Evolutionary conservation across 37 sponge, comb jelly and placozoan species (phyloP), one percentile per base, ranked within the genome.

Genomic region (Bolinopsis microptera): DNA sequence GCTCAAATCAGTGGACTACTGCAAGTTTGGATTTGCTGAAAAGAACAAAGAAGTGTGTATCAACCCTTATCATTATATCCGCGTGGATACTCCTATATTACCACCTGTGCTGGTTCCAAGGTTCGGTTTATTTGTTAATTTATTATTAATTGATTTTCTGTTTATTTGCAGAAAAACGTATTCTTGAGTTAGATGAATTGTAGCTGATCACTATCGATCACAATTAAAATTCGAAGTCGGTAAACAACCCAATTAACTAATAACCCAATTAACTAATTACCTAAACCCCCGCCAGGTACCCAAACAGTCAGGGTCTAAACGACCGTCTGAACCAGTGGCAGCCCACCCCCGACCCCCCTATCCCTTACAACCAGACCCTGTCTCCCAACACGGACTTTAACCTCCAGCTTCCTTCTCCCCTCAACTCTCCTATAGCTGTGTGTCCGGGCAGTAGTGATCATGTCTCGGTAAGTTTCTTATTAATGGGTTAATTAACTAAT

Each of bases 71-170:
- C 99, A 99, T 86, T 99, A 99, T 90, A 67, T 93, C 13, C 35
- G 99, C 30, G 99, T 99, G 37, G 99, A 99, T 69, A 97, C 96
- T 0, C 97, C 98, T 95, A 97, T 97, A 39, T 93, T 98, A 31
- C 99, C 99, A 22, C 99, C 99, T 26, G 99, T 98, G n/a, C 93
- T 98, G 69, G 99, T 98, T 0, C 99, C 99, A 28, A 95, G 99
- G 90, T 86, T 80, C 8, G 74, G n/a, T n/a, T n/a, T n/a, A n/a
- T n/a, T n/a, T n/a, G n/a, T n/a, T n/a, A n/a, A n/a, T n/a, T n/a
- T n/a, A n/a, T n/a, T n/a, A n/a, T n/a, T n/a, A n/a, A n/a, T n/a
- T n/a, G n/a, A n/a, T n/a, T n/a, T n/a, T n/a, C n/a, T n/a, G n/a
- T n/a, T n/a, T n/a, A n/a, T n/a, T n/a, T n/a, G n/a, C n/a, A n/a